Base-by-base conservation (phyloP, 1,140 invertebrate genomes). In the Cephus cinctus region DNA sequence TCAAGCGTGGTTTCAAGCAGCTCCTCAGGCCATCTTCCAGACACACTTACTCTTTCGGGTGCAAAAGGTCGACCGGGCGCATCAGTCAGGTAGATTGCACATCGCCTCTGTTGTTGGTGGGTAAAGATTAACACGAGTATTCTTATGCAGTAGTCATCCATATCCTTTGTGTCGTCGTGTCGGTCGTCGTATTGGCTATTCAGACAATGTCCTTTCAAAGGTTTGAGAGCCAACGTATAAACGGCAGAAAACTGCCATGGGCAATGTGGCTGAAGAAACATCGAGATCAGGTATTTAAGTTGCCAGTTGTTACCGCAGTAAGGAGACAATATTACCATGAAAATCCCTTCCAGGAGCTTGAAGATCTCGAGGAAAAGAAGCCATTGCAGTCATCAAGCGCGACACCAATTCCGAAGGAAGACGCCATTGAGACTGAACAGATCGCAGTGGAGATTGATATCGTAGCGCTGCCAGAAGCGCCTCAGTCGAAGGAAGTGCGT, bases 191-290 rank as follows among this genome's bases (percentile, higher is more conserved):
- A 61, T 74, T 88, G 66, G 81, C 87, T 0, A 80, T 81, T 44
- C 82, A 83, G 22, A 86, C 85, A 9, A 81, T 83, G 6, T 77
- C 79, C 14, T 89, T 87, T 59, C 84, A 88, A 69, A 79, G 86
- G 66, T 89, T 88, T 58, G 86, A 87, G 71, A 83, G 86, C 50
- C 86, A 89, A 70, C 84, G 86, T 56, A 54, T 86, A n/a, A 82
- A 82, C 51, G 86, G 86, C 3, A 78, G 82, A 32, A 80, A 80
- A 61, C 83, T 88, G 67, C 87, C 87, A 8, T 90, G 87, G 87
- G 79, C 77, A 20, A 81, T 74, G 67, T 75, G 73, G 72, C 55
- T 75, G 20, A 73, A 73, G 43, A 76, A 74, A 54, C 73, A 75
- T 31, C 60, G 65, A 35, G 31, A 57, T 39, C 55, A 76, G 61